Percentiles rank a stretch among this genome's conserved stretches.
Conservation (phyloP, 2,888 invertebrate genomes). For the Melikaiella ostensackeni region DNA sequence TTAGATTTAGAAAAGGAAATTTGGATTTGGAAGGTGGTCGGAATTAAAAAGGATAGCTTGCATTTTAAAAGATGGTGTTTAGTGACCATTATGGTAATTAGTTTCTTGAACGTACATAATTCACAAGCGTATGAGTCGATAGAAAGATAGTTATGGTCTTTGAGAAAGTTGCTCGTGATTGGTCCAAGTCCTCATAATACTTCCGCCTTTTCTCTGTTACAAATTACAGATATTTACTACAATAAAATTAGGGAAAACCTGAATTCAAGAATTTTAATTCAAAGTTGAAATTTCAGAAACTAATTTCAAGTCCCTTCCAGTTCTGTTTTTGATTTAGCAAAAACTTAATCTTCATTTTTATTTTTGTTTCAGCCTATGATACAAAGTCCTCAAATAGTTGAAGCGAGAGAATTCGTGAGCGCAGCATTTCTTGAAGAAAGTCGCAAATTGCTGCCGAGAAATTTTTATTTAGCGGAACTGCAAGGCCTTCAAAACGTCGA, state of each 20-base stretch:
- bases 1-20: background rate
- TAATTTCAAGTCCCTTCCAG: no score
- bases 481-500: slow-evolving; percentile 77
- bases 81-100: slow-evolving; percentile 30
- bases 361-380: slow-evolving; percentile 68
- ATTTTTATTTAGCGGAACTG: slow-evolving; percentile 50
- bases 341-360: slow-evolving; percentile 5
- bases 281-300: no score
- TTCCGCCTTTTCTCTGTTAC: slow-evolving; percentile 53
- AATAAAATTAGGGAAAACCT: background rate
- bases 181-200: slow-evolving; percentile 41
- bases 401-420: slow-evolving; percentile 40
- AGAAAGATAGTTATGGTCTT: slow-evolving; percentile 21
- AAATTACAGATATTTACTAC: background rate
- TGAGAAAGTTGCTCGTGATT: slow-evolving; percentile 52
- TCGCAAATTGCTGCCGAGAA: slow-evolving; percentile 36
- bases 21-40: background rate
- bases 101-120: slow-evolving; percentile 3
- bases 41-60: background rate
- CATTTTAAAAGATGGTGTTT: slow-evolving; percentile 12
- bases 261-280: no score
- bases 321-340: no score
- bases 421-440: slow-evolving; percentile 18
- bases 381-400: slow-evolving; percentile 71
- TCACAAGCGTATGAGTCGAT: slow-evolving; percentile 17